phyloP scores from a whole-genome alignment of 2,888 invertebrate species.

The Xestia sexstrigata region DNA sequence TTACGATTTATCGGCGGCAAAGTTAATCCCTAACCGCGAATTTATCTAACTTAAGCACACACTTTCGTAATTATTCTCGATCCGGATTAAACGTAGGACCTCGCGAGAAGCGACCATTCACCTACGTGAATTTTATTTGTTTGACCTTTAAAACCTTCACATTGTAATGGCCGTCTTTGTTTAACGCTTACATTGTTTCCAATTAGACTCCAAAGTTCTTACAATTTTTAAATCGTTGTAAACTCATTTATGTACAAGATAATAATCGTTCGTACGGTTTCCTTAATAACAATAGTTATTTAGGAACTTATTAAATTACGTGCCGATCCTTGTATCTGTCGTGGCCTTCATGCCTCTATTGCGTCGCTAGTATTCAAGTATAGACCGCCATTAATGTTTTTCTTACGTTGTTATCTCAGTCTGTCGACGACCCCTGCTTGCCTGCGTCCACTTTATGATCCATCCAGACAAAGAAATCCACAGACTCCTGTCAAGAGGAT shows the following conservation, averaged over 20 bases:
- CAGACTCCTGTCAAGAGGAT: constrained; percentile 41
- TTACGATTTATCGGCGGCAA: constrained; percentile 33
- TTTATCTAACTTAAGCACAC: constrained; percentile 40
- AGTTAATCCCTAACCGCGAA: constrained; percentile 41
- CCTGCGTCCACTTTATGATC: constrained; percentile 49
- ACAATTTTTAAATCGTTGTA: constrained; percentile 15
- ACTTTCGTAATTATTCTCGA: constrained; percentile 50
- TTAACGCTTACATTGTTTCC: constrained; percentile 42
- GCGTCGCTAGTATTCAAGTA: constrained; percentile 63
- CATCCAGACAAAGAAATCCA: constrained; percentile 59
- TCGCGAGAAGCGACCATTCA: constrained; percentile 34
- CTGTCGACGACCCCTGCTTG: constrained; percentile 62
- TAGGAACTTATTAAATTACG: constrained; percentile 62
- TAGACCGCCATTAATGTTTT: constrained; percentile 60
- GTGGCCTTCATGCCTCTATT: constrained; percentile 64
- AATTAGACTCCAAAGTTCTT: constrained; percentile 36
- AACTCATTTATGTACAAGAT: constrained; percentile 46
- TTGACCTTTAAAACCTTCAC: constrained; percentile 43
- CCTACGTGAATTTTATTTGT: constrained; percentile 42
- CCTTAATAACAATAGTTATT: constrained; percentile 60
- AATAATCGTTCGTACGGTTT: constrained; percentile 52
- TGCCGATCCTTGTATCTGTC: constrained; percentile 56
- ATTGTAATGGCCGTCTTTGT: constrained; percentile 41
- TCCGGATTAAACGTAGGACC: constrained; percentile 22
- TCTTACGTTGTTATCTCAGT: constrained; percentile 66